A percentile compares a stretch with the other conserved stretches of the same genome.
These are phyloP conservation scores for Pegoplata infirma DNA, from an alignment of 2,888 invertebrate species.

Conservation along the genomic window DNA sequence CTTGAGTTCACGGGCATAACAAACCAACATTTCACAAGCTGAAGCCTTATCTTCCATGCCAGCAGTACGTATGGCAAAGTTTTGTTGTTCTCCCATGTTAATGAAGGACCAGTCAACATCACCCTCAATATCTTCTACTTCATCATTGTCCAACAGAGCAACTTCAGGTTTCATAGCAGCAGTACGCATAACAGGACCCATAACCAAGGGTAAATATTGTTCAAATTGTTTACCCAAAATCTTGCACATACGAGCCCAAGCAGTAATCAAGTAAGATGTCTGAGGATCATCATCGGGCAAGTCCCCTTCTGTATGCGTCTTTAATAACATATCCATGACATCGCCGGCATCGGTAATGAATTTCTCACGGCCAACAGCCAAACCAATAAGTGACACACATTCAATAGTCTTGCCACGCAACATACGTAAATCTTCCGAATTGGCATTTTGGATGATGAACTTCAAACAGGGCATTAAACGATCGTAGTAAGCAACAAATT, in stretches of 20 bases:
- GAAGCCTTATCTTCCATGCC: slow-evolving; percentile 95
- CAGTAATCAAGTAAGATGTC: slow-evolving; percentile 97
- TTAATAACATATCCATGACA: slow-evolving; percentile 95
- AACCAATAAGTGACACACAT: slow-evolving; percentile 98
- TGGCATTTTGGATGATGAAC: slow-evolving; percentile 97
- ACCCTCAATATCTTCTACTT: slow-evolving; percentile 85
- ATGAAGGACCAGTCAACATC: slow-evolving; percentile 95
- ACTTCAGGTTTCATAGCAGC: slow-evolving; percentile 94
- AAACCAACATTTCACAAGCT: slow-evolving; percentile 95
- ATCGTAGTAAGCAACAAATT: slow-evolving; percentile 96
- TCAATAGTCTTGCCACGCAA: slow-evolving; percentile 99
- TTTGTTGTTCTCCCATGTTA: slow-evolving; percentile 92
- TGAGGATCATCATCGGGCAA: slow-evolving; percentile 97
- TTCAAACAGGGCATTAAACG: slow-evolving; percentile 95
- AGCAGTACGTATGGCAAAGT: slow-evolving; percentile 93
- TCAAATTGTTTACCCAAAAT: slow-evolving; percentile 91
- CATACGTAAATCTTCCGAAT: slow-evolving; percentile 90
- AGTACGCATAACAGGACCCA: slow-evolving; percentile 92
- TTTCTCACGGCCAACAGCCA: slow-evolving; percentile 89
- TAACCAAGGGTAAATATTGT: slow-evolving; percentile 92
- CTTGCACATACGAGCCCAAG: slow-evolving; percentile 99
- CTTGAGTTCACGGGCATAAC: slow-evolving; percentile 93
- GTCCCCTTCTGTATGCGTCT: slow-evolving; percentile 91
- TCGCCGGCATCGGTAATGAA: slow-evolving; percentile 95
- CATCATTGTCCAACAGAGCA: slow-evolving; percentile 89